Evolutionary conservation across 1,140 invertebrate genomes (phyloP).

Genomic region (Eueides isabella): DNA sequence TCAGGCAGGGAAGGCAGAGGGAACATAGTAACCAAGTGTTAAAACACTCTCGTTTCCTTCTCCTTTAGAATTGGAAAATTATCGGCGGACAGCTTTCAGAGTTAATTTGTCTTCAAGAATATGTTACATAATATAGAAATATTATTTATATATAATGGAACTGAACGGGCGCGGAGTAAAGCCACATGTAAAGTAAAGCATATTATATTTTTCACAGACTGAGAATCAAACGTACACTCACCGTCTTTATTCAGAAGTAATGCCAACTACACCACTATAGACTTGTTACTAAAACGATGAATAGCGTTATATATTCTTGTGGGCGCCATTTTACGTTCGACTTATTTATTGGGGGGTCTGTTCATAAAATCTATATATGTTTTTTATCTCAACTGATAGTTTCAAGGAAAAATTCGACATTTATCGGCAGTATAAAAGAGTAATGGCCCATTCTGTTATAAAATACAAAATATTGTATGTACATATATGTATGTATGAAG

Average conservation of each 20-base stretch:
- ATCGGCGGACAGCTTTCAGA: too few species aligned
- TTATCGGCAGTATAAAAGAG: constrained; percentile 62
- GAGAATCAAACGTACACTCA: not conserved
- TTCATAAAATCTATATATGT: constrained; percentile 22
- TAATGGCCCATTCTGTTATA: constrained; percentile 55
- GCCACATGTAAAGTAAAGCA: too few species aligned
- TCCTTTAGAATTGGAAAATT: too few species aligned
- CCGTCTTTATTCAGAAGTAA: not conserved
- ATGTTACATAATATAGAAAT: too few species aligned
- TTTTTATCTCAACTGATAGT: constrained; percentile 55
- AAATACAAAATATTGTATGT: constrained; percentile 38
- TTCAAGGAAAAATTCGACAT: constrained; percentile 60
- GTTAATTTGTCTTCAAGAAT: too few species aligned
- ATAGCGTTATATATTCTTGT: not conserved
- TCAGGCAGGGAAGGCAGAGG: too few species aligned
- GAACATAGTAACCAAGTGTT: too few species aligned
- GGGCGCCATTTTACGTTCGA: constrained; percentile 10
- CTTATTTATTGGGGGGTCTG: constrained; percentile 12
- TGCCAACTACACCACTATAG: not conserved
- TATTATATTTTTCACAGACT: too few species aligned
- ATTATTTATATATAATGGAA: too few species aligned
- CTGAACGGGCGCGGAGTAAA: too few species aligned
- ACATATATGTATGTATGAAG: not conserved
- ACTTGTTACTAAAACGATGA: not conserved
- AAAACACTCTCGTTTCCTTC: too few species aligned